These are phyloP conservation scores for Tragelaphus imberbis DNA, from an alignment of 2,113 vertebrate genomes.

Conservation along the genomic window DNA sequence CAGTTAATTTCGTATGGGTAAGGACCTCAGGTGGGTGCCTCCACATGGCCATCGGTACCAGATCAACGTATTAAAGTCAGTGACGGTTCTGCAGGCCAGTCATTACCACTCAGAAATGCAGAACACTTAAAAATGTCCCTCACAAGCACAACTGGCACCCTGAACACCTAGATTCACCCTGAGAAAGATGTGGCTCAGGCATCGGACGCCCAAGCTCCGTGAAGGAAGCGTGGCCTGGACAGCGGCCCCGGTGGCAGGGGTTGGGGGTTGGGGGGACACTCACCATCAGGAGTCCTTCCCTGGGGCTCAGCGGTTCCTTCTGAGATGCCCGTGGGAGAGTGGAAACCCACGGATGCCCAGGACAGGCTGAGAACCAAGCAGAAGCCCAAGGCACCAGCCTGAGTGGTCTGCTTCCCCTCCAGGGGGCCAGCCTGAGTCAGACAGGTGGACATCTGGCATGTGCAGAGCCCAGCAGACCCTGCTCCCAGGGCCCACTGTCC, in stretches of 20 bases:
- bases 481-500: not conserved
- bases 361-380: not conserved
- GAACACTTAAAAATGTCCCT: not conserved
- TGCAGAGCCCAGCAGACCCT: not conserved
- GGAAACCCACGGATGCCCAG: not conserved
- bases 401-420: not conserved
- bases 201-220: not conserved
- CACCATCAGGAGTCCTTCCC: not conserved
- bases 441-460: not conserved
- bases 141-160: not conserved
- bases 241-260: rapidly evolving
- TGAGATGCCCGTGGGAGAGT: not conserved
- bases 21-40: not conserved
- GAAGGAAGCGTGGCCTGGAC: not conserved
- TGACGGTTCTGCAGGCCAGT: not conserved
- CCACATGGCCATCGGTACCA: not conserved
- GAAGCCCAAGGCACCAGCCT: not conserved
- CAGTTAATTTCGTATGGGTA: not conserved
- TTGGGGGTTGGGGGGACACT: too few relatives aligned
- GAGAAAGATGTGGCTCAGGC: not conserved
- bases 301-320: not conserved
- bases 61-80: not conserved
- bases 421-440: not conserved
- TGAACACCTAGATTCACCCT: not conserved
- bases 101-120: not conserved